Evolutionary conservation across 2,888 invertebrate species (phyloP).

Genomic region (Tuberolachnus salignus): DNA sequence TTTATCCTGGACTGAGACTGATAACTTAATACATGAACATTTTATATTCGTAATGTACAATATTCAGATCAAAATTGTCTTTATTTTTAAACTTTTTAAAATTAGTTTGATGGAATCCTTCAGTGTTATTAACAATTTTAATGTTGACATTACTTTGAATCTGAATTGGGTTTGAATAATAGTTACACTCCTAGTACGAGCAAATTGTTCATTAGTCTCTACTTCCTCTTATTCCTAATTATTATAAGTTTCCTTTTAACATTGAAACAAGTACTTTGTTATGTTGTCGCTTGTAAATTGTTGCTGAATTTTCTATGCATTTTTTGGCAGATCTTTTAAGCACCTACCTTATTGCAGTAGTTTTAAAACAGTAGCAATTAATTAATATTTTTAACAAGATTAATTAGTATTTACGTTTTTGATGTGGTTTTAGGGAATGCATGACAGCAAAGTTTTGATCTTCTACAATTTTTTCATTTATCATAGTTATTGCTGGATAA

Average conservation of each 20-base stretch:
- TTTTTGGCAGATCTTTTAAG: neutral
- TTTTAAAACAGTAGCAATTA: neutral
- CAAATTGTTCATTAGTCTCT: constrained; percentile 5
- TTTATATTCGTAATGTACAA: too few relatives aligned
- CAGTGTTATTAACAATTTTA: neutral
- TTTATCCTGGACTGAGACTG: too few relatives aligned
- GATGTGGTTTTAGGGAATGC: constrained; percentile 19
- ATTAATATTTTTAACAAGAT: neutral
- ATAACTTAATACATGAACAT: too few relatives aligned
- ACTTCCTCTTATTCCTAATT: constrained; percentile 12
- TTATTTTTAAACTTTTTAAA: neutral
- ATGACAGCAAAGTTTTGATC: constrained; percentile 6
- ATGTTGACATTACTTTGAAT: neutral
- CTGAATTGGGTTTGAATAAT: neutral
- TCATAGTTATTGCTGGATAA: constrained; percentile 3
- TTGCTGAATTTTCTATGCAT: neutral
- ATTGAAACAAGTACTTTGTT: constrained; percentile 3
- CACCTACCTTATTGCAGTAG: constrained; percentile 11
- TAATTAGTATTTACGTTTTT: constrained; percentile 38
- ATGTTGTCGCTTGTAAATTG: neutral
- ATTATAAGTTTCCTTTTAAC: constrained; percentile 26
- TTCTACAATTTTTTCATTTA: constrained; percentile 45
- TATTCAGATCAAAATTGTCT: too few relatives aligned
- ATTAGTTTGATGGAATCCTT: neutral
- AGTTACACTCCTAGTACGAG: neutral